Evolutionary conservation across 1,140 invertebrate species (phyloP).

Genomic region (Drosophila oshimai): DNA sequence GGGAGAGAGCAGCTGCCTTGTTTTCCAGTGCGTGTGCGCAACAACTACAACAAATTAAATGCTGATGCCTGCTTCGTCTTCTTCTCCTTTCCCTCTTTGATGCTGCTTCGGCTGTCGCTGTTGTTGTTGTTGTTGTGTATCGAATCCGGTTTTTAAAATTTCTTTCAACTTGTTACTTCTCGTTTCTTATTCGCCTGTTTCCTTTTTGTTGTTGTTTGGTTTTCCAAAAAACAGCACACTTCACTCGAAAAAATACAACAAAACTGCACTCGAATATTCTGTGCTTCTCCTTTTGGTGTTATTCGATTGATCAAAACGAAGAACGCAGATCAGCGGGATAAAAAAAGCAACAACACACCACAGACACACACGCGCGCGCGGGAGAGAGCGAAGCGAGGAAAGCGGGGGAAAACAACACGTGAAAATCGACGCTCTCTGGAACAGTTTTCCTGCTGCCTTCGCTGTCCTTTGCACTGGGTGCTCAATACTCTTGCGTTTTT

Average conservation of each 20-base stretch:
- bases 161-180: constrained; percentile 68
- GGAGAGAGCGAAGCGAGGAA: background rate
- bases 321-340: constrained; percentile 6
- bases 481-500: too few relatives aligned
- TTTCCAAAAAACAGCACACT: constrained; percentile 25
- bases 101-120: constrained; percentile 14
- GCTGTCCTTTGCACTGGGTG: background rate
- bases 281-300: background rate
- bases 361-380: constrained; percentile 2
- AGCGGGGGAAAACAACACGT: background rate
- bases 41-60: constrained; percentile 15
- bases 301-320: constrained; percentile 2
- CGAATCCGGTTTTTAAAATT: constrained; percentile 74
- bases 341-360: background rate
- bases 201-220: constrained; percentile 18
- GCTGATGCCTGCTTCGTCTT: constrained; percentile 1
- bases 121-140: constrained; percentile 43
- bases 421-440: too few relatives aligned
- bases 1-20: constrained; percentile 27
- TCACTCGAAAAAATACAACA: constrained; percentile 24
- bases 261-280: constrained; percentile 10
- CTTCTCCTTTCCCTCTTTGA: constrained; percentile 15
- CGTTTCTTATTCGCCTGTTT: constrained; percentile 27
- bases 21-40: constrained; percentile 32
- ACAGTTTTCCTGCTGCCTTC: too few relatives aligned